phyloP scores from a whole-genome alignment of 1,140 invertebrate species.

The Acyrthosiphon pisum region DNA sequence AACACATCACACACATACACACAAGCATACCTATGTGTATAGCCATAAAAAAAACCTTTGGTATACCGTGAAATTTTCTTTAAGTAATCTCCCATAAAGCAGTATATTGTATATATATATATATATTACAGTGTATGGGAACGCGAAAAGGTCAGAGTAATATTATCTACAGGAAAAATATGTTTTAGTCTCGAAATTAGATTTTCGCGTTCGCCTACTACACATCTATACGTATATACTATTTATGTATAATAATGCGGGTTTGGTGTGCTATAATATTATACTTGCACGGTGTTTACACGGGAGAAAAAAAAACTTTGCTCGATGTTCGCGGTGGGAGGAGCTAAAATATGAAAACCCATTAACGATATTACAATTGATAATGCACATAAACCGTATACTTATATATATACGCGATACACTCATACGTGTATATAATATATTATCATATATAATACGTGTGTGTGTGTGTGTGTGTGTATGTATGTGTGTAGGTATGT shows the following conservation, averaged over 20 bases:
- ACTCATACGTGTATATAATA: not conserved
- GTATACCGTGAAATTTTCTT: not conserved
- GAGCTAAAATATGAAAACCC: constrained; percentile 20
- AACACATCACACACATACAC: not conserved
- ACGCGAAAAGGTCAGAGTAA: not conserved
- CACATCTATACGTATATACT: not conserved
- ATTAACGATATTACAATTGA: constrained; percentile 19
- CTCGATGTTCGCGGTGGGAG: not conserved
- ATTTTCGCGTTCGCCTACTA: not conserved
- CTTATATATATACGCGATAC: not conserved
- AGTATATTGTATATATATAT: not conserved
- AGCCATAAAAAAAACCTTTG: not conserved
- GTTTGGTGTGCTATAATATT: not conserved
- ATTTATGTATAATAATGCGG: not conserved
- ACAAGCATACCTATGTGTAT: not conserved
- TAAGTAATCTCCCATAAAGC: not conserved
- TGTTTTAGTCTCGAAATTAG: constrained; percentile 38
- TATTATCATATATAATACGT: not conserved
- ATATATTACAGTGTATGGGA: not conserved
- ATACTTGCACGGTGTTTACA: not conserved
- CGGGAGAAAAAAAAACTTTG: constrained; percentile 14
- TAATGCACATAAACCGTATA: not conserved
- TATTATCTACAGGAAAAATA: not conserved
- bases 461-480: too few relatives aligned
- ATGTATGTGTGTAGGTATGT: not conserved